These are phyloP conservation scores for Trochalopteron elliotii DNA, from an alignment of 2,113 vertebrate species.

Conservation along the genomic window DNA sequence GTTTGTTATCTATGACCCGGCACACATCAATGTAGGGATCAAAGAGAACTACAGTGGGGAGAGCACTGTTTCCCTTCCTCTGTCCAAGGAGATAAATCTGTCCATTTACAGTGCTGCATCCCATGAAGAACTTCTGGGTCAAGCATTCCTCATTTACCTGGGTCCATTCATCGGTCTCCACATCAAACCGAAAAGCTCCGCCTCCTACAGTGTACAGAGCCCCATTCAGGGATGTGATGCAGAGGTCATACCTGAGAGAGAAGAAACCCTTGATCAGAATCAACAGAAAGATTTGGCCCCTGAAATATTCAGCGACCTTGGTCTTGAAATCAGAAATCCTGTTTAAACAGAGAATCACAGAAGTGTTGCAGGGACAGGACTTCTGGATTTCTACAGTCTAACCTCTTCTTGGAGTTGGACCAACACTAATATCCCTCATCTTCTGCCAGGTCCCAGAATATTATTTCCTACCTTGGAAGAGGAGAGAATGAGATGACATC, in stretches of 20 bases:
- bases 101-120: conserved; percentile 79
- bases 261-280: not conserved
- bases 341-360: not conserved
- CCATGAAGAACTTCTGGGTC: conserved; percentile 83
- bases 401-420: not conserved
- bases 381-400: not conserved
- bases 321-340: not conserved
- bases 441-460: not conserved
- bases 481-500: conserved; percentile 86
- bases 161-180: conserved; percentile 85
- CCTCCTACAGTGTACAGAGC: conserved; percentile 88
- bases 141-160: conserved; percentile 78
- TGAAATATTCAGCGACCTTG: not conserved
- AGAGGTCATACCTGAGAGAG: conserved; percentile 82
- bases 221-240: conserved; percentile 82
- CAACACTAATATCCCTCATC: not conserved
- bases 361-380: not conserved
- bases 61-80: conserved; percentile 74
- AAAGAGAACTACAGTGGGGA: conserved; percentile 79
- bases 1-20: conserved; percentile 73
- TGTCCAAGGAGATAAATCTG: conserved; percentile 85
- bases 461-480: not conserved
- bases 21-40: conserved; percentile 85
- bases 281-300: not conserved
- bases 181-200: conserved; percentile 79